These are phyloP conservation scores for Phylloscopus collybita DNA, from an alignment of 2,797 vertebrate species.

Conservation along the genomic window DNA sequence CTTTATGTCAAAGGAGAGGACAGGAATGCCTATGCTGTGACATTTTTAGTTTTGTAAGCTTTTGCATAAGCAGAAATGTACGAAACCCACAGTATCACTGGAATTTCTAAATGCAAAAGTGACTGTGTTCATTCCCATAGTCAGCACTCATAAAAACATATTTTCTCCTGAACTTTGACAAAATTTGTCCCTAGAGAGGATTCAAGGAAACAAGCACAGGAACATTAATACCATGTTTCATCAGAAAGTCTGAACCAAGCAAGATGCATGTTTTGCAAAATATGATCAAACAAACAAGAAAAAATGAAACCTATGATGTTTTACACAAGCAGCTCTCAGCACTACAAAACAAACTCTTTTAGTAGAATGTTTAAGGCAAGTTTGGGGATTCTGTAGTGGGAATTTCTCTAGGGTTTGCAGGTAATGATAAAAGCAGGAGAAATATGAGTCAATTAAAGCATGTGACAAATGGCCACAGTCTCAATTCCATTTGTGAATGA, in stretches of 20 bases:
- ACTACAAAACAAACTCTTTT: background rate
- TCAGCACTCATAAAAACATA: background rate
- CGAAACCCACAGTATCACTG: background rate
- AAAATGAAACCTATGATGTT: background rate
- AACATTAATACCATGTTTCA: background rate
- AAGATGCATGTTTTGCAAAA: background rate
- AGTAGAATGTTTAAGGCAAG: background rate
- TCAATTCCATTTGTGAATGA: background rate
- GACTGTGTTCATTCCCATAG: background rate
- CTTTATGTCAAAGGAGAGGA: background rate
- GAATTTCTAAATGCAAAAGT: background rate
- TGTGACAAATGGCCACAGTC: background rate
- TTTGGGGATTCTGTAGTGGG: background rate
- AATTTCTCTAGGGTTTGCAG: background rate
- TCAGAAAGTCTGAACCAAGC: background rate
- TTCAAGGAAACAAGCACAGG: background rate
- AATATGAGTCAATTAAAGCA: background rate
- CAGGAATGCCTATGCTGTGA: background rate
- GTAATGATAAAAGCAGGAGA: background rate
- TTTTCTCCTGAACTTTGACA: background rate
- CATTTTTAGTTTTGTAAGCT: background rate
- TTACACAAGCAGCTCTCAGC: background rate
- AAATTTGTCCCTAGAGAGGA: background rate
- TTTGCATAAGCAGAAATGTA: background rate
- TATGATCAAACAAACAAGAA: background rate